These are phyloP conservation scores for Arion vulgaris DNA, from an alignment of 1,140 invertebrate species.

Conservation along the genomic window DNA sequence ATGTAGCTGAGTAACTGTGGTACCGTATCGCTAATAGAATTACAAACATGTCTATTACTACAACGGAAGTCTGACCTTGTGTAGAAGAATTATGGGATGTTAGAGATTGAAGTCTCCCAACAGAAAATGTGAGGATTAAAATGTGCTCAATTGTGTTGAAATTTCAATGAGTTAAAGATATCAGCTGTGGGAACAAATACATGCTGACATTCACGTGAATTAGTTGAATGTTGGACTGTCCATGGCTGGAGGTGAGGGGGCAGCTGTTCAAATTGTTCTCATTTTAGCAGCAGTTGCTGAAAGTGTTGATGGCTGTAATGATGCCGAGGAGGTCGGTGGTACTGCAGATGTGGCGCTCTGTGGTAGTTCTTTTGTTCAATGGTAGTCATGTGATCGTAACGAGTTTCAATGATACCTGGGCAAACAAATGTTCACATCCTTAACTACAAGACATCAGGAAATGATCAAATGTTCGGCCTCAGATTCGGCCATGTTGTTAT, in stretches of 20 bases:
- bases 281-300: background rate
- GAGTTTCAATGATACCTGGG: too few relatives aligned
- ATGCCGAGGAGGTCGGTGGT: too few relatives aligned
- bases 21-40: too few relatives aligned
- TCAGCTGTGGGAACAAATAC: background rate
- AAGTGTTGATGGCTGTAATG: background rate
- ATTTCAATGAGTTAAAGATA: background rate
- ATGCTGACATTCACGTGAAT: background rate
- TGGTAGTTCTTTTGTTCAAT: background rate
- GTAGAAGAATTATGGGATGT: background rate
- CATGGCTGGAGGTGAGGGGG: background rate
- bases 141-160: background rate
- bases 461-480: too few relatives aligned
- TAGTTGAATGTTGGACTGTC: background rate
- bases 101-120: background rate
- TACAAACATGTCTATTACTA: too few relatives aligned
- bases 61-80: background rate
- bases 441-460: too few relatives aligned
- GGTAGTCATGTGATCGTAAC: background rate
- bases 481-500: too few relatives aligned
- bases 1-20: too few relatives aligned
- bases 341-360: background rate
- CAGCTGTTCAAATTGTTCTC: background rate
- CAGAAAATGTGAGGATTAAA: background rate
- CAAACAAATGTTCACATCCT: too few relatives aligned